Evolutionary conservation across 2,888 invertebrate genomes (phyloP), one percentile per base, ranked within the genome.

Genomic region (Sussaba pulchella): DNA sequence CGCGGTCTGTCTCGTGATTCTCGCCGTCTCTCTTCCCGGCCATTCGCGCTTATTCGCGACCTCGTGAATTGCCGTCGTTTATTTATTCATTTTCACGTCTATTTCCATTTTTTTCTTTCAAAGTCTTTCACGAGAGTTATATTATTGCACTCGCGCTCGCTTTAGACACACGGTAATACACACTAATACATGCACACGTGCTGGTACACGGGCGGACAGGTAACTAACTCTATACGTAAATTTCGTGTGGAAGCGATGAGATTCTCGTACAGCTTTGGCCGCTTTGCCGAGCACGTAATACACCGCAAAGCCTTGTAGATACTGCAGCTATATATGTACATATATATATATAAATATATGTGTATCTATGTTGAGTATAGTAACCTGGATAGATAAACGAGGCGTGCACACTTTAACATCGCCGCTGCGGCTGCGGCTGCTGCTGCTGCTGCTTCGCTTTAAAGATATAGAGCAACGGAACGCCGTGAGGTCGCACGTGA

Each of bases 351-450:
- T 54, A 9, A 41, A 54, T 41, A 24, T 12, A 8, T 17, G 31
- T 31, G 31, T 31, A 6, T 2, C 4, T 31, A 31, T 31, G 31
- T 17, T 41, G 45, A 24, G 43, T 31, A 69, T 26, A 57, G 69
- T 69, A 69, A 69, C 69, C 69, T 57, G 69, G 43, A 69, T 69
- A 69, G 69, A 69, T 69, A 69, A 69, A 69, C 69, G 69, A 69
- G 69, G 26, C 36, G 61, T 21, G 41, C 43, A 17, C 54, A 57
- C 54, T 69, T 41, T 26, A 43, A 52, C 67, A 52, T 67, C 52
- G 41, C 54, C 17, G 52, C 43, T 45, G 10, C 19, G 5, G 36
- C 36, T 14, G 31, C 26, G 12, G 14, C 14, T 24, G 24, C 52
- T n/a, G 36, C 36, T 26, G 54, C 31, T 17, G 57, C 17, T 36